Percentiles rank a stretch among this genome's conserved stretches.
Conservation (phyloP, 2,113 vertebrate genomes). For the Hippocampus comes region DNA sequence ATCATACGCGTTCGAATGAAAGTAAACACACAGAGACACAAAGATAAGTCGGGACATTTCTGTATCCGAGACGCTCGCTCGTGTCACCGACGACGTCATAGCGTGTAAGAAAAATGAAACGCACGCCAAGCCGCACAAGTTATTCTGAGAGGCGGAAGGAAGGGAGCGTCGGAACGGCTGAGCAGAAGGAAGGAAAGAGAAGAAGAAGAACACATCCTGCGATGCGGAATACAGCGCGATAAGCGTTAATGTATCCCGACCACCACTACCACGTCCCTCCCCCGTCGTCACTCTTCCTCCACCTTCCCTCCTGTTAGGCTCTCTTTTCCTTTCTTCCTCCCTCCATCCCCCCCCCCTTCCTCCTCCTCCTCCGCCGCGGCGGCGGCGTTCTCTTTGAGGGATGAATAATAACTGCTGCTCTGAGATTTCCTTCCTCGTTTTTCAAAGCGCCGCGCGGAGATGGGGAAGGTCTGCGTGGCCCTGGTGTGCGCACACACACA, state of each 20-base stretch:
- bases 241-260: conserved; percentile 69
- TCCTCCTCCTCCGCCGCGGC: conserved; percentile 36
- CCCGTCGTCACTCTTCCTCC: conserved; percentile 23
- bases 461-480: conserved; percentile 72
- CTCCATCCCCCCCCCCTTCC: conserved; percentile 53
- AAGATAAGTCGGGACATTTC: conserved; percentile 1
- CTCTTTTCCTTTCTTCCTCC: conserved; percentile 63
- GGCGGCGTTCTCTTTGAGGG: conserved; percentile 71
- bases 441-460: conserved; percentile 70
- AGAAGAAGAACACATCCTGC: conserved; percentile 53
- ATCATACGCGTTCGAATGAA: conserved; percentile 23
- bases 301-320: conserved; percentile 59
- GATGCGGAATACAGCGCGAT: conserved; percentile 67
- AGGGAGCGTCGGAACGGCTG: conserved; percentile 28
- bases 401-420: conserved; percentile 77
- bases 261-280: conserved; percentile 12
- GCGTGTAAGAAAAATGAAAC: conserved; percentile 35
- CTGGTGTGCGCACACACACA: conserved; percentile 24
- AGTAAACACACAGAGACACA: conserved; percentile 18
- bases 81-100: conserved; percentile 16
- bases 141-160: conserved; percentile 43
- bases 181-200: conserved; percentile 27
- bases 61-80: conserved; percentile 9
- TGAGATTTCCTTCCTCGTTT: conserved; percentile 73
- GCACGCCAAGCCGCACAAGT: conserved; percentile 42